Evolutionary conservation across 2,797 vertebrate species (phyloP), one percentile per base, ranked within the genome.

Genomic region (Rousettus madagascariensis): DNA sequence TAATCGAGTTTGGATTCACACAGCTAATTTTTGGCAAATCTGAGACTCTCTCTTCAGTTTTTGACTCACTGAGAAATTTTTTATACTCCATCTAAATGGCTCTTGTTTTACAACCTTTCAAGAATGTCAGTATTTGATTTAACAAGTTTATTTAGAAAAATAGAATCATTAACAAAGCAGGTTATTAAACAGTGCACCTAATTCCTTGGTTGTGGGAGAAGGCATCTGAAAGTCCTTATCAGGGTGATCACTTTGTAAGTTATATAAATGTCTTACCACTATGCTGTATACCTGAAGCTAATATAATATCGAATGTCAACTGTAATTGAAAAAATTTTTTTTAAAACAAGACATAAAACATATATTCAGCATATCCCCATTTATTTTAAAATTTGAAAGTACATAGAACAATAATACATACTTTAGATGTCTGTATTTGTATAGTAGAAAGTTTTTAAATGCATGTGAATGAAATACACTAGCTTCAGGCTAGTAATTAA

Each of bases 131-230:
- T 69, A 71, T 88, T 59, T 88, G 49, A 63, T 72, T 61, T 63
- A 77, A 33, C 84, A 86, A n/a, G 53, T 65, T 86, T 57, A 80
- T 72, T 77, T 78, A 24, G 69, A 69, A 95, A 83, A 92, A 8
- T 53, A 59, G 51, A 79, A 28, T 89, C 79, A 49, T 59, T 86
- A 80, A 72, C 59, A 72, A 80, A 90, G 43, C 16, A 84, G 65
- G 12, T 79, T 55, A 63, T 65, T 91, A 86, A 94, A 57, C 78
- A 38, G 59, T 74, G 38, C 49, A 33, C 8, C 3, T 72, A 86
- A 80, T 66, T 65, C 57, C 82, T 36, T 7, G 26, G 57, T 7
- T 7, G 26, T 26, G 24, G 57, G 26, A 4, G 28, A 53, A 53
- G 51, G 13, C 13, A 57, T 57, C 20, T 10, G 30, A 89, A 88